Conservation (phyloP, 2,888 invertebrate genomes). For the Pachydiplax longipennis region DNA sequence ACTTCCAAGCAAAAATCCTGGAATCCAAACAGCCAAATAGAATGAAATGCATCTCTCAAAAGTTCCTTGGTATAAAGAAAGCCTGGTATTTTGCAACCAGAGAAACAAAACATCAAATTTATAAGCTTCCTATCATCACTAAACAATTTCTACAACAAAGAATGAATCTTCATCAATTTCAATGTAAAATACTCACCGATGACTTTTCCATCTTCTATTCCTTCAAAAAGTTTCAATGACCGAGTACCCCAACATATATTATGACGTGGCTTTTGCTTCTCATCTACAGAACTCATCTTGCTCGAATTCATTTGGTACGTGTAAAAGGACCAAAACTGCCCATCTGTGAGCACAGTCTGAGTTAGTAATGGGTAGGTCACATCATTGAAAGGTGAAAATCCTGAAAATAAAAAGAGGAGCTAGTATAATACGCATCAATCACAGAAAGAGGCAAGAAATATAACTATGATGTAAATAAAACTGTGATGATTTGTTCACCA, state of each 20-base stretch:
- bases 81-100: too few species aligned
- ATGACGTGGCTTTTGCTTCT: constrained; percentile 71
- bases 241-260: constrained; percentile 84
- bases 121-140: too few species aligned
- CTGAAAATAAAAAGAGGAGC: constrained; percentile 48
- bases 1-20: too few species aligned
- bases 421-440: background rate
- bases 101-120: too few species aligned
- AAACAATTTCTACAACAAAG: background rate
- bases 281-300: constrained; percentile 68
- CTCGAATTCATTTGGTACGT: constrained; percentile 93
- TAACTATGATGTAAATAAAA: background rate
- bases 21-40: too few species aligned
- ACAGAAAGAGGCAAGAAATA: too few species aligned
- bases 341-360: constrained; percentile 89
- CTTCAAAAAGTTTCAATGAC: constrained; percentile 76
- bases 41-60: too few species aligned
- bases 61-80: too few species aligned
- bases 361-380: constrained; percentile 89
- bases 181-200: constrained; percentile 54
- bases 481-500: background rate
- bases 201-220: constrained; percentile 71
- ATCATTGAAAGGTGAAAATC: constrained; percentile 91
- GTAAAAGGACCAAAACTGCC: constrained; percentile 84
- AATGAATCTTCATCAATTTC: background rate